Percentiles rank a stretch among this genome's conserved stretches.
phyloP scores from a whole-genome alignment of 2,113 vertebrate species.

The Thymallus thymallus region DNA sequence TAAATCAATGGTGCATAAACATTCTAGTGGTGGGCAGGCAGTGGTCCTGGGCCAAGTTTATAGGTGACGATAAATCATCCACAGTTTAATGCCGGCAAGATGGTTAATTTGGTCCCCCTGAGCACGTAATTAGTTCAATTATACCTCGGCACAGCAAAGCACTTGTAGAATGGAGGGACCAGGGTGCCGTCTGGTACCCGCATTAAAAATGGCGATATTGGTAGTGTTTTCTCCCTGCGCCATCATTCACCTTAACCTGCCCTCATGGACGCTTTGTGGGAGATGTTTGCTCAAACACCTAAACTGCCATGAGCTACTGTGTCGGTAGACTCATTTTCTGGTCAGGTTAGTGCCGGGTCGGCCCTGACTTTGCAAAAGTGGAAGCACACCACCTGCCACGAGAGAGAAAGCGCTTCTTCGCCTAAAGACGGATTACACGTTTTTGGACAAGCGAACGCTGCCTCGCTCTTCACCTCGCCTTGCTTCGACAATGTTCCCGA shows the following conservation, averaged over 20 bases:
- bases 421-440: conserved; percentile 64
- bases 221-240: conserved; percentile 30
- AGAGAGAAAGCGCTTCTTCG: conserved; percentile 41
- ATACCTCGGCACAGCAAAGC: conserved; percentile 25
- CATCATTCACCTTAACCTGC: conserved; percentile 50
- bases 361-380: conserved; percentile 12
- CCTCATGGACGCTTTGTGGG: conserved; percentile 10
- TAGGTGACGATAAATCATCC: conserved; percentile 59
- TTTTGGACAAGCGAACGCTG: conserved; percentile 46
- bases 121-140: conserved; percentile 61
- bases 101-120: conserved; percentile 52
- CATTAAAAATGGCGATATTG: too few relatives aligned
- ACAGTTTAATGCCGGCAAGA: conserved; percentile 55
- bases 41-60: conserved; percentile 40
- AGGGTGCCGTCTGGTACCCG: conserved; percentile 24
- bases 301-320: conserved; percentile 56
- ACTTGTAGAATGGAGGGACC: conserved; percentile 33
- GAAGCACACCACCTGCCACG: conserved; percentile 26
- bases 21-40: conserved; percentile 30
- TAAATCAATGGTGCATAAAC: conserved; percentile 48
- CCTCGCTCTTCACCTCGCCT: conserved; percentile 45
- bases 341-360: conserved; percentile 52
- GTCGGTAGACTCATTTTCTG: conserved; percentile 52
- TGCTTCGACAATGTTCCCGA: neutral
- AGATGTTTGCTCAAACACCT: conserved; percentile 63